phyloP scores from a whole-genome alignment of 1,140 invertebrate species.

The Holotrichia oblita region DNA sequence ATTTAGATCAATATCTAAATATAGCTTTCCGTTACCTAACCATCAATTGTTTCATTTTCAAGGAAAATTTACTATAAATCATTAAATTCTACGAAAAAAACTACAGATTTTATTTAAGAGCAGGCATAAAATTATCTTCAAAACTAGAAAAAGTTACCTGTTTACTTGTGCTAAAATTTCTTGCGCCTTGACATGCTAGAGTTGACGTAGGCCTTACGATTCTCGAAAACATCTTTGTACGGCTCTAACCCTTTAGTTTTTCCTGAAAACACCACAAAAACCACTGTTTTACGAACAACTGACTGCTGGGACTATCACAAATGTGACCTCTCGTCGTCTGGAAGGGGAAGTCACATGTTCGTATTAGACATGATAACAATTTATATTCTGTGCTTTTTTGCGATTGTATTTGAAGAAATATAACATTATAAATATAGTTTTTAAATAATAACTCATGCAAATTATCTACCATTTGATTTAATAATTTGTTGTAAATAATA shows the following conservation, averaged over 20 bases:
- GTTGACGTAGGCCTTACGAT: neutral
- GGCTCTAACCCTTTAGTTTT: neutral
- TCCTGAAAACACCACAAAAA: slow-evolving; percentile 26
- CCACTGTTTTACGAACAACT: slow-evolving; percentile 10
- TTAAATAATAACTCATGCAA: too few relatives aligned
- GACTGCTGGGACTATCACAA: neutral
- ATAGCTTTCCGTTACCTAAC: slow-evolving; percentile 26
- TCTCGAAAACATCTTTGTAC: slow-evolving; percentile 39
- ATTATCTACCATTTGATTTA: too few relatives aligned
- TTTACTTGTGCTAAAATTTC: slow-evolving; percentile 24
- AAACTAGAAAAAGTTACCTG: slow-evolving; percentile 31
- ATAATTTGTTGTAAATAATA: too few relatives aligned
- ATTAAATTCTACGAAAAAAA: neutral
- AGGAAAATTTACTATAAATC: neutral
- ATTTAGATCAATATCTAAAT: slow-evolving; percentile 39
- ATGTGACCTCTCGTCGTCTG: neutral
- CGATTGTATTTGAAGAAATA: too few relatives aligned
- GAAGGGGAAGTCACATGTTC: neutral
- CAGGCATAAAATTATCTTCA: neutral
- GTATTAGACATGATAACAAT: neutral
- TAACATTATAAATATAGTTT: too few relatives aligned
- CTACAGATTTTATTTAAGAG: neutral
- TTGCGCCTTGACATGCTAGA: slow-evolving; percentile 24
- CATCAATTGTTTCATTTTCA: neutral
- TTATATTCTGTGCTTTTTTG: too few relatives aligned